phyloP scores from a whole-genome alignment of 2,888 invertebrate species.

The Hymenopus coronatus region DNA sequence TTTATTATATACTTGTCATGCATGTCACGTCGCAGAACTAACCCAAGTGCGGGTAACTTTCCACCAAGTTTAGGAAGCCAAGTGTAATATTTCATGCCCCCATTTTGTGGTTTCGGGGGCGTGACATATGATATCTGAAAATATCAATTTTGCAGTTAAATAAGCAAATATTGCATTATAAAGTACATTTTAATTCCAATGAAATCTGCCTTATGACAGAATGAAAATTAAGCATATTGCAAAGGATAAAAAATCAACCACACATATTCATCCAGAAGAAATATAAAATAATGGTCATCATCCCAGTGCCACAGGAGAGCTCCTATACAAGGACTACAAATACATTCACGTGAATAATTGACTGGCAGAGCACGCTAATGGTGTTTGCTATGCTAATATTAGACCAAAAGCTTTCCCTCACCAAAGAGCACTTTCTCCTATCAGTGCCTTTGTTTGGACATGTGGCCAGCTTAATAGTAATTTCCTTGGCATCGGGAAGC shows the following conservation, averaged over 20 bases:
- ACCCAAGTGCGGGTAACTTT: slow-evolving; percentile 35
- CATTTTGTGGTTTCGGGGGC: slow-evolving; percentile 42
- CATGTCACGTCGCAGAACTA: slow-evolving; percentile 37
- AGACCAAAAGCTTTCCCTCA: too few species aligned
- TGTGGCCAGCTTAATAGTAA: too few species aligned
- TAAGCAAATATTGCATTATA: background rate
- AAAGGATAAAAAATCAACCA: background rate
- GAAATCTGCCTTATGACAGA: background rate
- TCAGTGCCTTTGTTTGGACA: background rate
- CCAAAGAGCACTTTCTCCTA: background rate
- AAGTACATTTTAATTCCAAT: background rate
- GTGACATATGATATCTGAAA: slow-evolving; percentile 57
- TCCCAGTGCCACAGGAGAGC: too few species aligned
- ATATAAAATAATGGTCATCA: too few species aligned
- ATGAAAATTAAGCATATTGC: background rate
- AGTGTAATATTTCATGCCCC: slow-evolving; percentile 39
- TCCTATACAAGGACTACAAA: too few species aligned
- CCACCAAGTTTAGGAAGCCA: slow-evolving; percentile 36
- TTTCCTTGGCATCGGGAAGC: too few species aligned
- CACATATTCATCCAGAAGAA: too few species aligned
- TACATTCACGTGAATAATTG: background rate
- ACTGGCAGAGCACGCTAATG: slow-evolving; percentile 6
- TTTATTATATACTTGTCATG: slow-evolving; percentile 49
- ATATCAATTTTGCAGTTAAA: slow-evolving; percentile 6
- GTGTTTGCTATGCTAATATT: too few species aligned